phyloP scores from a whole-genome alignment of 2,797 vertebrate genomes.

The Gastrophryne carolinensis region DNA sequence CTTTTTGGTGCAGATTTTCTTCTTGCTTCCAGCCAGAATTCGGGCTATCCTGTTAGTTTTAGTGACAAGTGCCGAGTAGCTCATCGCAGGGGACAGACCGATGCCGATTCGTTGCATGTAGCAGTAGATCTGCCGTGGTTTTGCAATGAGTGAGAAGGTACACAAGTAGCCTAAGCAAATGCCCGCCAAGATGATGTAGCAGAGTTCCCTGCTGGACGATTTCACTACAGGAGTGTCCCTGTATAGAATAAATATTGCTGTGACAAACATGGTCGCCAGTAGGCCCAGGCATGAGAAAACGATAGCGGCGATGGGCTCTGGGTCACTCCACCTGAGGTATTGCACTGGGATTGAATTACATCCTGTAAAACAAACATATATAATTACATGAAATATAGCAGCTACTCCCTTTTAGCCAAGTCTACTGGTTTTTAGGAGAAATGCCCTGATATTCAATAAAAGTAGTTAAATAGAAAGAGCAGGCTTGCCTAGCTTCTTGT shows the following conservation, averaged over 20 bases:
- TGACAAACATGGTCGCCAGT: constrained; percentile 92
- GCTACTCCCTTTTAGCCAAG: too few relatives aligned
- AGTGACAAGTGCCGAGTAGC: constrained; percentile 95
- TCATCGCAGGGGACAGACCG: constrained; percentile 95
- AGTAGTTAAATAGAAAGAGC: too few relatives aligned
- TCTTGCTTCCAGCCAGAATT: constrained; percentile 97
- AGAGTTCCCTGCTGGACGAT: constrained; percentile 94
- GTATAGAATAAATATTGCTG: constrained; percentile 89
- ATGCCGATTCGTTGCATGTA: constrained; percentile 95
- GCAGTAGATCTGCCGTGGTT: constrained; percentile 89
- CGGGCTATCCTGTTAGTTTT: constrained; percentile 97
- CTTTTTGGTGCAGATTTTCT: constrained; percentile 99
- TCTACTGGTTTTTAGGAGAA: too few relatives aligned
- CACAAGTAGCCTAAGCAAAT: constrained; percentile 95
- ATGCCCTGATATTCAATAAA: too few relatives aligned
- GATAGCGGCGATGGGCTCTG: constrained; percentile 93
- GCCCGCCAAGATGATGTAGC: constrained; percentile 94
- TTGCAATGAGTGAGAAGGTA: constrained; percentile 93
- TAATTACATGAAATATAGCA: too few relatives aligned
- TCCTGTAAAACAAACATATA: constrained; percentile 67
- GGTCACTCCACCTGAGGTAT: constrained; percentile 94
- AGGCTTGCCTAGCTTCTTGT: too few relatives aligned
- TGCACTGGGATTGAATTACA: constrained; percentile 92
- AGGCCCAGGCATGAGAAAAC: constrained; percentile 94
- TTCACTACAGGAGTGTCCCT: constrained; percentile 96